These are phyloP conservation scores for Sparidentex hasta DNA, from an alignment of 2,797 vertebrate species.

Conservation along the genomic window DNA sequence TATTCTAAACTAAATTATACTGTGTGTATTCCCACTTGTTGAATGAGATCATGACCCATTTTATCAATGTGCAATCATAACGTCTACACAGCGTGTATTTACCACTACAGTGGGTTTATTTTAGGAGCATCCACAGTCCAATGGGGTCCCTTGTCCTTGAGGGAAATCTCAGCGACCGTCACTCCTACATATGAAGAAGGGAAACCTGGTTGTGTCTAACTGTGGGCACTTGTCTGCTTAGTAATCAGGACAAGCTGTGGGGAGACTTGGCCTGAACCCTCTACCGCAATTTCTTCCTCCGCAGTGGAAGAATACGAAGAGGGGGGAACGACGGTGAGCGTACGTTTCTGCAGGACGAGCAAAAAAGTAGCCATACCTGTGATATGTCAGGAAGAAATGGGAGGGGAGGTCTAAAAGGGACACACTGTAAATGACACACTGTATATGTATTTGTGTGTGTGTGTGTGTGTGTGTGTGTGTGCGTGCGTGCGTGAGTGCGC, in stretches of 20 bases:
- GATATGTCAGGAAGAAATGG: conserved; percentile 59
- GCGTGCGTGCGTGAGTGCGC: conserved; percentile 30
- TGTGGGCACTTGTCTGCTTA: conserved; percentile 74
- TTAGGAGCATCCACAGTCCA: conserved; percentile 40
- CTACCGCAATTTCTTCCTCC: conserved; percentile 74
- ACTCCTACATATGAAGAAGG: conserved; percentile 50
- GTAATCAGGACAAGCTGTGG: conserved; percentile 83
- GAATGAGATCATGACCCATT: conserved; percentile 69
- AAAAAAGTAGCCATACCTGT: conserved; percentile 69
- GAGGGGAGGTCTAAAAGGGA: conserved; percentile 54
- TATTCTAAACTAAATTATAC: conserved; percentile 72
- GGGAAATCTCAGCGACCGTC: conserved; percentile 59
- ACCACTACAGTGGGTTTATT: conserved; percentile 49
- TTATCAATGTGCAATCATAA: conserved; percentile 55
- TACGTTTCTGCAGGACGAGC: conserved; percentile 69
- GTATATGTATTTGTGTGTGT: conserved; percentile 46
- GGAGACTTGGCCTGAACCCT: conserved; percentile 72
- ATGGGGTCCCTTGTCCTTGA: conserved; percentile 43
- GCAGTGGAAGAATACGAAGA: conserved; percentile 66
- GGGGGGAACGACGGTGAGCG: conserved; percentile 51
- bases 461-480: conserved; percentile 38
- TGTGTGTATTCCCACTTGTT: conserved; percentile 55
- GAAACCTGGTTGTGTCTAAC: conserved; percentile 70
- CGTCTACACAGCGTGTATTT: conserved; percentile 55
- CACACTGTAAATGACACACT: conserved; percentile 33